A percentile compares a stretch with the other conserved stretches of the same genome.
These are phyloP conservation scores for Heliocidaris erythrogramma DNA, from an alignment of 35 echinoderm and acorn worm species.

Conservation along the genomic window DNA sequence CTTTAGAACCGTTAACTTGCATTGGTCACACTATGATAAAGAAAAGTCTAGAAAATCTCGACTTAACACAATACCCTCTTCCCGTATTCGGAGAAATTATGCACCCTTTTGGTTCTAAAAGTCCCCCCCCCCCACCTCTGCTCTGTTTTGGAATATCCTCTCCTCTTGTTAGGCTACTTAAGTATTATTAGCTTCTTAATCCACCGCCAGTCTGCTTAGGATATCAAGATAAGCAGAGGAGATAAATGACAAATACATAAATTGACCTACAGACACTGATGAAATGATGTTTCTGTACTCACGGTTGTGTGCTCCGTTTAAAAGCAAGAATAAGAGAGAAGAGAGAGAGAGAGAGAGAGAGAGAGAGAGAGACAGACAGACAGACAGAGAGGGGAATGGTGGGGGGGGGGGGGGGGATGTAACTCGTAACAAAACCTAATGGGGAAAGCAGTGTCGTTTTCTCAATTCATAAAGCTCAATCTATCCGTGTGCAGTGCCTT, in stretches of 20 bases:
- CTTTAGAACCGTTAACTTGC: no score
- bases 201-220: neutral
- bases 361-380: neutral
- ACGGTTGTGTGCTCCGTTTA: neutral
- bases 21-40: no score
- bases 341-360: no score
- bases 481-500: neutral
- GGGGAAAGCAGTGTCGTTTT: neutral
- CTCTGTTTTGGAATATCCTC: neutral
- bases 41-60: neutral
- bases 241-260: neutral
- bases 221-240: neutral
- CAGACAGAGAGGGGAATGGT: neutral
- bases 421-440: neutral
- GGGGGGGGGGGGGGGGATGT: neutral
- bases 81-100: neutral
- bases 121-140: neutral
- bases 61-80: neutral
- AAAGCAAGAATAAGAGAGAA: neutral
- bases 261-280: constrained; percentile 1
- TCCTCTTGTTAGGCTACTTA: neutral
- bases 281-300: neutral
- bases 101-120: neutral
- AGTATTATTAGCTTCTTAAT: neutral
- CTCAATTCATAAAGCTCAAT: constrained; percentile 18